A percentile compares a stretch with the other conserved stretches of the same genome.
Evolutionary conservation across 2,113 vertebrate species (phyloP).

Genomic region (Morone chrysops): DNA sequence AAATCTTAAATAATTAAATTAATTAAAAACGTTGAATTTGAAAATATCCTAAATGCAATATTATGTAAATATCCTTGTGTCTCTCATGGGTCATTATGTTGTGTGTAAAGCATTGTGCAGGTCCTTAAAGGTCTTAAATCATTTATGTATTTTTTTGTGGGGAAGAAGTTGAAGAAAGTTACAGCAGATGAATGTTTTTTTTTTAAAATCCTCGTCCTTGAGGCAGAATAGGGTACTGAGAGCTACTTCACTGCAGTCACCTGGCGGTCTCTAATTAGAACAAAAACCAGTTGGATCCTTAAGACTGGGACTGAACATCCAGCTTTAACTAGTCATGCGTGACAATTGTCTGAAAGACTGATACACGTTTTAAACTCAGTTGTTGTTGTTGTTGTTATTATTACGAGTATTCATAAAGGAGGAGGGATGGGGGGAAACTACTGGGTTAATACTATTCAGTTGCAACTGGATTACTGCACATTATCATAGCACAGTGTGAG

Average conservation of each 20-base stretch:
- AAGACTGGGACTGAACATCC: neutral
- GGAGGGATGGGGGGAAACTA: neutral
- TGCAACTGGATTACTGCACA: slow-evolving; percentile 59
- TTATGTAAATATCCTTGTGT: neutral
- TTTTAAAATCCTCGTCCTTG: neutral
- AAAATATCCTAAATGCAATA: neutral
- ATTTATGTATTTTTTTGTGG: neutral
- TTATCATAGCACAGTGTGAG: slow-evolving; percentile 54
- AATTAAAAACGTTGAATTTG: neutral
- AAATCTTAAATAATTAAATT: neutral
- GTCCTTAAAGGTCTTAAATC: neutral
- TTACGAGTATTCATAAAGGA: slow-evolving; percentile 22
- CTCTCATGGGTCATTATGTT: neutral
- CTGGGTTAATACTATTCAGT: slow-evolving; percentile 58
- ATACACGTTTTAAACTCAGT: neutral
- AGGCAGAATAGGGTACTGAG: neutral
- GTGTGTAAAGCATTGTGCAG: neutral
- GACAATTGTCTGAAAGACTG: neutral
- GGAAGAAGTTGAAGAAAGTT: neutral
- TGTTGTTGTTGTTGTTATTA: slow-evolving; percentile 3
- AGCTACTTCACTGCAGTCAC: slow-evolving; percentile 1
- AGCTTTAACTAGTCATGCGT: slow-evolving; percentile 5
- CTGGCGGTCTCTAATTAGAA: neutral
- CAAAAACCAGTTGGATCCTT: neutral
- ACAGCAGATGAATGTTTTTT: neutral